These are phyloP conservation scores for Buphagus erythrorhynchus DNA, from an alignment of 2,797 vertebrate genomes.

Conservation along the genomic window DNA sequence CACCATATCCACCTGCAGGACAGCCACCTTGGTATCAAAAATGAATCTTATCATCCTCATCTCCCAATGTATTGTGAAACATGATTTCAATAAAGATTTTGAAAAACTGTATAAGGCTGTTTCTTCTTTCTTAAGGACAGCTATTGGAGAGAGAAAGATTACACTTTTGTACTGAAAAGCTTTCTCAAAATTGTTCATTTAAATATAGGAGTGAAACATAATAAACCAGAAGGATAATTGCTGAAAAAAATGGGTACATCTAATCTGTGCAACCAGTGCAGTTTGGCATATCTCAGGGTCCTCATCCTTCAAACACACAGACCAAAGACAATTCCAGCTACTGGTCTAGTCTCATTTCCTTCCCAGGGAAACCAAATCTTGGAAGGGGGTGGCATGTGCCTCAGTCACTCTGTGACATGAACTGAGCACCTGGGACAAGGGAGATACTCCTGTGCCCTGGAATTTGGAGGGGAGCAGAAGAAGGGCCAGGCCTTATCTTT, in stretches of 20 bases:
- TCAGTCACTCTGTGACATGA: background rate
- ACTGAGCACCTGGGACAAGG: background rate
- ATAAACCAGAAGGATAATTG: background rate
- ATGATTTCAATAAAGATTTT: background rate
- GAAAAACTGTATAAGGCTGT: background rate
- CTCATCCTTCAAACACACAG: background rate
- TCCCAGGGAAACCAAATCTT: background rate
- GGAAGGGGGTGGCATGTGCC: fast-evolving
- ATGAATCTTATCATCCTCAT: background rate
- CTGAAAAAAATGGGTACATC: background rate
- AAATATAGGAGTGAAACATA: background rate
- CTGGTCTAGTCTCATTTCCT: background rate
- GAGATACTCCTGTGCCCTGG: background rate
- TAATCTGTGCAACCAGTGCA: background rate
- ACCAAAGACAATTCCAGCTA: background rate
- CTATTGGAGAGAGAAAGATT: background rate
- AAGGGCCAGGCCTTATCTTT: background rate
- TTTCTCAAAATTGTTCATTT: background rate
- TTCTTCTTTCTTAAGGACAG: background rate
- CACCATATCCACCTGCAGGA: fast-evolving
- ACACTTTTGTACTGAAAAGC: background rate
- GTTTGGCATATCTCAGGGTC: background rate
- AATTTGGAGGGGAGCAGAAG: background rate
- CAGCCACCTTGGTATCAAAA: background rate
- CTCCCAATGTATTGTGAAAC: background rate